Conservation (phyloP, 2,888 invertebrate genomes). For the Pollenia angustigena region DNA sequence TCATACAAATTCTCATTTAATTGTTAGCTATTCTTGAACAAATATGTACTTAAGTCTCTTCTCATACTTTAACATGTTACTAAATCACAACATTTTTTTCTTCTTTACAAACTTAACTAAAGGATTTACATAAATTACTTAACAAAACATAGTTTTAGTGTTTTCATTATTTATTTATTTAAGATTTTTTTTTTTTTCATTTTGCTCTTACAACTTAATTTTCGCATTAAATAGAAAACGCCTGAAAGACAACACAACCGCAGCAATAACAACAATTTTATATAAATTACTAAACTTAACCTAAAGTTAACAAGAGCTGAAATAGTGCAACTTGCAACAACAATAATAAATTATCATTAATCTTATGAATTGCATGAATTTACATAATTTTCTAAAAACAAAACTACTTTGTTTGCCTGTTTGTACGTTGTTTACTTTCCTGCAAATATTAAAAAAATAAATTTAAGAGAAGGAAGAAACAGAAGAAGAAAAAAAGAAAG, state of each 20-base stretch:
- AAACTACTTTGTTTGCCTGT: slow-evolving; percentile 53
- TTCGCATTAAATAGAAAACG: slow-evolving; percentile 48
- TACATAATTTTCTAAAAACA: slow-evolving; percentile 70
- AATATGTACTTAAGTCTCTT: not conserved
- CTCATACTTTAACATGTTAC: not conserved
- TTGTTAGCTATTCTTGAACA: not conserved
- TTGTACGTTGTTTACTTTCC: slow-evolving; percentile 40
- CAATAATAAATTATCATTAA: slow-evolving; percentile 72
- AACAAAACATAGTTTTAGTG: slow-evolving; percentile 55
- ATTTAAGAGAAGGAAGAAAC: slow-evolving; percentile 25
- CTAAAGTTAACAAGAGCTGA: slow-evolving; percentile 59
- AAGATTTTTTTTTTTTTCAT: slow-evolving; percentile 15
- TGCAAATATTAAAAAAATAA: slow-evolving; percentile 47
- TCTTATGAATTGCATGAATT: slow-evolving; percentile 72
- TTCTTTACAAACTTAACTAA: slow-evolving; percentile 30
- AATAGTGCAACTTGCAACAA: slow-evolving; percentile 55
- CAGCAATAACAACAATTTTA: slow-evolving; percentile 19
- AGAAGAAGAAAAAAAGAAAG: not conserved
- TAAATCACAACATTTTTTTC: slow-evolving; percentile 18
- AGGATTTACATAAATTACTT: slow-evolving; percentile 70
- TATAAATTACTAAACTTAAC: slow-evolving; percentile 54
- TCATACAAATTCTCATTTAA: slow-evolving; percentile 3
- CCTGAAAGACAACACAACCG: not conserved
- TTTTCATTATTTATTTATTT: slow-evolving; percentile 36
- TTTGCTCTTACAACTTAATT: slow-evolving; percentile 69